Base-by-base conservation (phyloP, 2,888 invertebrate genomes). In the Nectonema munidae region DNA sequence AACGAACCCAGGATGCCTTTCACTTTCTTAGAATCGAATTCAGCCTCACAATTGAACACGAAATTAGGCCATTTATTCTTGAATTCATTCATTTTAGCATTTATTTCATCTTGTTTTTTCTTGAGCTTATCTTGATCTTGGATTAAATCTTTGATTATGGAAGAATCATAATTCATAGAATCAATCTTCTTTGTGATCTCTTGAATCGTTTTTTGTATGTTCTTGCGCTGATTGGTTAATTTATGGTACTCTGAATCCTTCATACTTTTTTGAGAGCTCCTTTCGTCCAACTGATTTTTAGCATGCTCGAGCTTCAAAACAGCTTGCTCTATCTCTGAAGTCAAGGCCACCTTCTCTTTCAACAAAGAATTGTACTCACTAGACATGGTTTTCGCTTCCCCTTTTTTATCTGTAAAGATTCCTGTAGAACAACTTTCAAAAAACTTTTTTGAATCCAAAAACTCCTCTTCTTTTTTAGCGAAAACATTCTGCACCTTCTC, bases 1-100 rank as follows among this genome's bases (percentile, higher is more conserved):
- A 81, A 57, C 44, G 69, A 66, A 45, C 73, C 73, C 1, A 77
- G 67, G 18, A 72, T 64, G 13, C 83, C 83, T 44, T 50, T 47
- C 4, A 76, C 70, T 43, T 62, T 61, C 0, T 53, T 49, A 2
- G 59, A 55, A 48, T 71, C 64, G 49, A 74, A 77, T 54, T 67
- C 64, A 0, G 63, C 63, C 43, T 36, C n/a, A n/a, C n/a, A n/a
- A n/a, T n/a, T n/a, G n/a, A n/a, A 5, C 14, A n/a, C 9, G 6
- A 32, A 33, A 19, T 38, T 28, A n/a, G 20, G 17, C 14, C 21
- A n/a, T n/a, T n/a, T n/a, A n/a, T n/a, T n/a, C n/a, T n/a, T n/a
- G n/a, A n/a, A n/a, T n/a, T n/a, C n/a, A n/a, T n/a, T n/a, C n/a
- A n/a, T n/a, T n/a, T n/a, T n/a, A n/a, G n/a, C n/a, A n/a, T n/a